Conservation (phyloP, 2,797 vertebrate species). For the Podargus strigoides region DNA sequence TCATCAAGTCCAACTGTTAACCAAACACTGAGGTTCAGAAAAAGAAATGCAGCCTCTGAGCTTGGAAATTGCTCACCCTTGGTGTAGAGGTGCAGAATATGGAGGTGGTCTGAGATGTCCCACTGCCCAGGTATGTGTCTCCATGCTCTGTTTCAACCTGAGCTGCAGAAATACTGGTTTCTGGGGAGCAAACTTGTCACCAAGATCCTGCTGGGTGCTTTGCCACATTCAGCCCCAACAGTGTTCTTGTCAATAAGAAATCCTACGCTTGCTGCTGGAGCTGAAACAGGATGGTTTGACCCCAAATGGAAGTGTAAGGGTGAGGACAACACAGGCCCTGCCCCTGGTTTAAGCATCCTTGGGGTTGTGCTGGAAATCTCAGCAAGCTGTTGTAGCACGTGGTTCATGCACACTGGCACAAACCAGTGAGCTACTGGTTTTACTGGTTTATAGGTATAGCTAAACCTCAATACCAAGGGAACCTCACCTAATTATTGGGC, state of each 20-base stretch:
- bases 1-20: too few species aligned
- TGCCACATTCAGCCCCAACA: accelerated
- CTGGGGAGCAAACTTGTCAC: background rate
- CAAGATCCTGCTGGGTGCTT: background rate
- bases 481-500: accelerated
- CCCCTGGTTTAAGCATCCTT: background rate
- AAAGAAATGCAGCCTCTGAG: background rate
- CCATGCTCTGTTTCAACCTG: background rate
- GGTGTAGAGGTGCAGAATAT: background rate
- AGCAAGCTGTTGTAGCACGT: accelerated
- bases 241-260: background rate
- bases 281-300: background rate
- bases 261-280: background rate
- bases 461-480: background rate
- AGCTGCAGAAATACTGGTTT: background rate
- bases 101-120: background rate
- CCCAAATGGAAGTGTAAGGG: background rate
- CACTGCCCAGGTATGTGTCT: accelerated
- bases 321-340: accelerated
- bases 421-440: background rate
- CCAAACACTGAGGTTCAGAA: background rate
- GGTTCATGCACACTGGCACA: accelerated
- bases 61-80: background rate
- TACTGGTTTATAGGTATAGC: background rate
- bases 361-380: background rate